Evolutionary conservation across 2,888 invertebrate genomes (phyloP), one percentile per base, ranked within the genome.

Genomic region (Philaethria dido): DNA sequence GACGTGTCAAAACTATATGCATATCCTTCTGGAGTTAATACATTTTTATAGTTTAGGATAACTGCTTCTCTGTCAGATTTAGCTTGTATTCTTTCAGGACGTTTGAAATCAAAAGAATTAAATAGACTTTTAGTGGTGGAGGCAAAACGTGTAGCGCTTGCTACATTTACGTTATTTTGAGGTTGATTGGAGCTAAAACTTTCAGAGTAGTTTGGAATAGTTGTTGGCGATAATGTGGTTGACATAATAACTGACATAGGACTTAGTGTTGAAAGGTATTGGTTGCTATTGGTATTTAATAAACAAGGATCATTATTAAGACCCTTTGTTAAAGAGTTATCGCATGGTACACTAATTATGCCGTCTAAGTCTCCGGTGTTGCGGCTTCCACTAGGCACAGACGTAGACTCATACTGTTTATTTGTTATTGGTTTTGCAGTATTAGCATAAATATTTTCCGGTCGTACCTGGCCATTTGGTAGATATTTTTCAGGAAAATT

Each of bases 1-100:
- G 89, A 89, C 1, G 90, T 90, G 33, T 91, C 87, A 71, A 79
- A 89, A 67, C 76, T 84, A 62, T 89, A 90, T 2, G 82, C 77
- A 73, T 81, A 91, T 11, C 83, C 81, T 61, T 87, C 84, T 20
- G 88, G 85, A 54, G 80, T 82, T 11, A 82, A 74, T 13, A 75
- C 61, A 57, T 84, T 87, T 18, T 87, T 79, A 48, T 87, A 85
- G n/a, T 80, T 86, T 0, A 86, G 60, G 25, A 87, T 87, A 0
- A 80, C 74, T 14, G 89, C 88, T 52, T 78, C 83, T 72, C 80
- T 81, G 13, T 91, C 89, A 33, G 71, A 68, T 68, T 81, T 78
- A 14, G 81, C 78, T 78, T 85, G 86, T 29, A 80, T 79, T 61
- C 83, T 79, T 72, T 82, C 78, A 45, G 79, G 77, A 14, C 11